Evolutionary conservation across 2,797 vertebrate genomes (phyloP), one percentile per base, ranked within the genome.

Genomic region (Darevskia nairensis): DNA sequence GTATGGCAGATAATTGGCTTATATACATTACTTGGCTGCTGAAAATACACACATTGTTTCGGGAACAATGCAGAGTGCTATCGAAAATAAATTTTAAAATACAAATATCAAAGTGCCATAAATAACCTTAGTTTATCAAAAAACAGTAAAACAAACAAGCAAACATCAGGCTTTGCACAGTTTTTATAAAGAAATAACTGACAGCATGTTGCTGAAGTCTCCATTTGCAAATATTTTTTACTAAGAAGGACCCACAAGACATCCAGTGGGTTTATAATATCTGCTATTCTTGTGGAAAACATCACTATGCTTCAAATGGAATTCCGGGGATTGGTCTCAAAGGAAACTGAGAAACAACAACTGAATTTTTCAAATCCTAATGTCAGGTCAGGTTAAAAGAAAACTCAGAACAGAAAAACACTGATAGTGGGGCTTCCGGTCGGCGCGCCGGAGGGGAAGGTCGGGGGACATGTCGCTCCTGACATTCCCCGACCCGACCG

Each of bases 271-370:
- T 39, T 91, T 84, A 88, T 87, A 86, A 86, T 72, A 69, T 46
- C 8, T 50, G 68, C 72, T 55, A 84, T 74, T 94, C 84, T 88
- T 90, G 82, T 74, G 90, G 86, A 87, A 96, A 94, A 95, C 91
- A 89, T 94, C 92, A 94, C 69, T 32, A 17, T 69, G 71, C 74
- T 92, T 90, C 88, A 89, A 86, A 91, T 71, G 71, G 2, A 74
- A 89, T 90, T 82, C 75, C 66, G 87, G 59, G 89, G 61, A 88
- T 11, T 86, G 82, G n/a, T 91, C 89, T 91, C 90, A 50, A 0
- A 90, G 86, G 88, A 91, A 90, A 92, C 1, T 50, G 39, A 93
- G 86, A 88, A 92, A 89, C 59, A 93, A 82, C 74, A 87, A 89
- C 77, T 71, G 89, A 88, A 92, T 91, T 89, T 72, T 91, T 91